phyloP scores from a whole-genome alignment of 64 coral and sea anemone species.

The Catalaphyllia jardinei region DNA sequence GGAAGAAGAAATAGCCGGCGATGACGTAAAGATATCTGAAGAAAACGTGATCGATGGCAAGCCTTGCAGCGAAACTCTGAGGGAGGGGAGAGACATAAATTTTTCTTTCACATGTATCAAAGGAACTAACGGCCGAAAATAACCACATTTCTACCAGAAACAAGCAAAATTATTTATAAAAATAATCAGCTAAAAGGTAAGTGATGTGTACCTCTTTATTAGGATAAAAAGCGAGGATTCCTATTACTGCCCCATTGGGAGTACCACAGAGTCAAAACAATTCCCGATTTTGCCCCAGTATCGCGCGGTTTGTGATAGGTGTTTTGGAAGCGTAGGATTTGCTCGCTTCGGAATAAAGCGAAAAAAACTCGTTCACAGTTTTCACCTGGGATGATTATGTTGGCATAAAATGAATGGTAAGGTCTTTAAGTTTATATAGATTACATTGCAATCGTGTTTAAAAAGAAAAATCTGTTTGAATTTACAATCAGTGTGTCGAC shows the following conservation, averaged over 20 bases:
- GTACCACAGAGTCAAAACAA: neutral
- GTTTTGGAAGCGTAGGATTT: slow-evolving; percentile 41
- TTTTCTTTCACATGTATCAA: neutral
- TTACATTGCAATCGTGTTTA: neutral
- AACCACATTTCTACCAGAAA: neutral
- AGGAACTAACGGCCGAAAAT: neutral
- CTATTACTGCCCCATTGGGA: neutral
- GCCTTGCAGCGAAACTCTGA: neutral
- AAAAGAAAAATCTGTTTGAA: neutral
- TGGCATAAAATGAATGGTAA: slow-evolving; percentile 97
- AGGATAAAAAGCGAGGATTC: neutral
- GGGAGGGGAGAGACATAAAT: slow-evolving; percentile 7
- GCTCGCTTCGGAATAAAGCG: neutral
- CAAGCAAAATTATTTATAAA: neutral
- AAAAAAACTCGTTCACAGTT: neutral
- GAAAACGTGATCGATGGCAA: slow-evolving; percentile 40
- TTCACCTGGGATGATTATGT: slow-evolving; percentile 61
- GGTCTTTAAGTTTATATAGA: neutral
- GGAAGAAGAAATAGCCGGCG: slow-evolving; percentile 86
- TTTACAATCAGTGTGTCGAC: neutral
- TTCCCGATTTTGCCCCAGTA: neutral
- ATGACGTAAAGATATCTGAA: slow-evolving; percentile 70
- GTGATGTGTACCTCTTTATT: neutral
- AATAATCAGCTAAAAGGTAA: neutral
- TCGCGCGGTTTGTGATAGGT: neutral